Conservation (phyloP, 2,797 vertebrate genomes). For the Hephaestus fuliginosus region DNA sequence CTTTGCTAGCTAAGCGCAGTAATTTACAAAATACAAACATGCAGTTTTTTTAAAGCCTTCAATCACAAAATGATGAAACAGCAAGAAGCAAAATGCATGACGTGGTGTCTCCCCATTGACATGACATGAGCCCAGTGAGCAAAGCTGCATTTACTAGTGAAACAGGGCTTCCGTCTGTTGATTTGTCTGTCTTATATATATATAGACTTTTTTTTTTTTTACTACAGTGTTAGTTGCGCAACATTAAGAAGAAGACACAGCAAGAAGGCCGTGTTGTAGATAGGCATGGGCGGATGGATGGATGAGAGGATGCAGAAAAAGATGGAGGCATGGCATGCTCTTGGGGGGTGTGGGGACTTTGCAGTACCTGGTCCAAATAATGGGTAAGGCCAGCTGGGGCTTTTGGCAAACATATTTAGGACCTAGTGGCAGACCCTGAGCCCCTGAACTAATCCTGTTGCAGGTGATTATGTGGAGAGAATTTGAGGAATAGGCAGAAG, state of each 20-base stretch:
- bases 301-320: conserved; percentile 62
- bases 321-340: conserved; percentile 58
- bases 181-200: neutral
- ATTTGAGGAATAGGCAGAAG: conserved; percentile 61
- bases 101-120: conserved; percentile 17
- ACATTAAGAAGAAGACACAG: conserved; percentile 43
- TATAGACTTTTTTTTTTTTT: neutral
- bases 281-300: conserved; percentile 49
- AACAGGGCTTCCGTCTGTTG: neutral
- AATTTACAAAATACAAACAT: conserved; percentile 56
- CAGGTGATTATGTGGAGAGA: conserved; percentile 75
- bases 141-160: conserved; percentile 2
- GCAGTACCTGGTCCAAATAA: conserved; percentile 77
- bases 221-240: conserved; percentile 40
- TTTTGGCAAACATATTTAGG: conserved; percentile 80
- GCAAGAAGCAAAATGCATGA: conserved; percentile 40
- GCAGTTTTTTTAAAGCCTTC: conserved; percentile 50
- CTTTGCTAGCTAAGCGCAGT: conserved; percentile 49
- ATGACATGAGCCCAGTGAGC: conserved; percentile 22
- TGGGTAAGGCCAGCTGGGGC: conserved; percentile 76
- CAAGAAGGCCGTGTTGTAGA: conserved; percentile 55
- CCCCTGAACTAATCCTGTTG: conserved; percentile 75
- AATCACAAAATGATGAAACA: conserved; percentile 59
- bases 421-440: conserved; percentile 74
- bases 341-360: conserved; percentile 65